phyloP scores from a whole-genome alignment of 2,797 vertebrate genomes.

The Darevskia nairensis region DNA sequence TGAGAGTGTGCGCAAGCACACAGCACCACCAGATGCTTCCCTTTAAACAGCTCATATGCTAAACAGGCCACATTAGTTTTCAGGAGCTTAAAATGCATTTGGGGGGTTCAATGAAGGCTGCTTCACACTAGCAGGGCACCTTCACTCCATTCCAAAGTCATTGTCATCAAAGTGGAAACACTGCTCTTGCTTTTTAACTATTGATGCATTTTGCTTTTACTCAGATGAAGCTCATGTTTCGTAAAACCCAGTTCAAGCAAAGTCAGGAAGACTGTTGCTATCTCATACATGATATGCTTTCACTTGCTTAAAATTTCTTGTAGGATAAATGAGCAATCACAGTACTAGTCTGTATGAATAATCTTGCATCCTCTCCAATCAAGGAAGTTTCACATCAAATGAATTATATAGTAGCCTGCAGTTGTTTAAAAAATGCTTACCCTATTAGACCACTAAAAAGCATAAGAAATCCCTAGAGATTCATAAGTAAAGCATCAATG shows the following conservation, averaged over 20 bases:
- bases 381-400: background rate
- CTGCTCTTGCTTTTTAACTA: background rate
- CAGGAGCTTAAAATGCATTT: background rate
- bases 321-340: background rate
- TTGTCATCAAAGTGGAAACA: background rate
- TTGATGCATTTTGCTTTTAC: background rate
- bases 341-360: slow-evolving; percentile 5
- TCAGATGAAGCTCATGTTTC: background rate
- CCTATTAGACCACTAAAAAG: background rate
- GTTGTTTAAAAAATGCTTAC: slow-evolving; percentile 27
- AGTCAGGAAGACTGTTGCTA: background rate
- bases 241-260: background rate
- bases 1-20: no score
- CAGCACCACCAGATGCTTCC: background rate
- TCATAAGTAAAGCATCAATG: slow-evolving; percentile 12
- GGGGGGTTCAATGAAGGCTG: background rate
- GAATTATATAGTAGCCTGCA: background rate
- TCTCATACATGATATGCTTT: background rate
- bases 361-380: slow-evolving; percentile 20
- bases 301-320: rapidly evolving
- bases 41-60: background rate
- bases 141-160: background rate
- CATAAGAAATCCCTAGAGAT: slow-evolving; percentile 21
- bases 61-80: background rate
- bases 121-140: no score